Percentiles rank a stretch among this genome's conserved stretches.
phyloP scores from a whole-genome alignment of 1,140 invertebrate species.

The Trichonephila inaurata region DNA sequence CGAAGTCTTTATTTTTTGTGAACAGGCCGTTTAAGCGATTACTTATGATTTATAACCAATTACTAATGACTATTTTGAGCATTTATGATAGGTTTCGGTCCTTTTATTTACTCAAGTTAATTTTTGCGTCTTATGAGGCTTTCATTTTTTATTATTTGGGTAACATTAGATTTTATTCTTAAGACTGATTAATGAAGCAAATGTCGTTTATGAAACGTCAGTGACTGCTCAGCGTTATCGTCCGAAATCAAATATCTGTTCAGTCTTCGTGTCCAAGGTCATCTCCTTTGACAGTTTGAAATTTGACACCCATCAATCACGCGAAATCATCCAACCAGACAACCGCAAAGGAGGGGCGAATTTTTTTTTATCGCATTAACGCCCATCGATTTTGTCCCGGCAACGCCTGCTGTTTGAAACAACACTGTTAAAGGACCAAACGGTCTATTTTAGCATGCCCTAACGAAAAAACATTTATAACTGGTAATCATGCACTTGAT shows the following conservation, averaged over 20 bases:
- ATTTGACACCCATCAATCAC: conserved; percentile 45
- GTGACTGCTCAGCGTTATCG: not conserved
- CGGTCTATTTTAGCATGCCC: not conserved
- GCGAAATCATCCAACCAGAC: conserved; percentile 41
- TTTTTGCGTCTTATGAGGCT: conserved; percentile 10
- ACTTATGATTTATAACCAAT: conserved; percentile 61
- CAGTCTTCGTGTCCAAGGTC: conserved; percentile 12
- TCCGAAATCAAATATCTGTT: not conserved
- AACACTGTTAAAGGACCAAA: not conserved
- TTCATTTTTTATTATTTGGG: not conserved
- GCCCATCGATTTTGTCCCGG: conserved; percentile 39
- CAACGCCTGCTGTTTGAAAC: not conserved
- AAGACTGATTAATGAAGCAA: not conserved
- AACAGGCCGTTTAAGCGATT: conserved; percentile 24
- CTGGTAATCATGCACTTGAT: not conserved
- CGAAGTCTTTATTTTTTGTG: not conserved
- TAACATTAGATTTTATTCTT: not conserved
- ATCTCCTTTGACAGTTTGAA: conserved; percentile 1
- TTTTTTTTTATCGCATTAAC: conserved; percentile 25
- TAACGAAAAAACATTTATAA: not conserved
- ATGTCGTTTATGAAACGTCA: not conserved
- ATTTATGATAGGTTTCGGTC: conserved; percentile 19
- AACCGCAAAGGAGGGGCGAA: conserved; percentile 38
- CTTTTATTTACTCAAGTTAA: conserved; percentile 48
- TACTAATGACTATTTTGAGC: not conserved